These are phyloP conservation scores for Helicoverpa assulta DNA, from an alignment of 2,888 invertebrate genomes.

Conservation along the genomic window DNA sequence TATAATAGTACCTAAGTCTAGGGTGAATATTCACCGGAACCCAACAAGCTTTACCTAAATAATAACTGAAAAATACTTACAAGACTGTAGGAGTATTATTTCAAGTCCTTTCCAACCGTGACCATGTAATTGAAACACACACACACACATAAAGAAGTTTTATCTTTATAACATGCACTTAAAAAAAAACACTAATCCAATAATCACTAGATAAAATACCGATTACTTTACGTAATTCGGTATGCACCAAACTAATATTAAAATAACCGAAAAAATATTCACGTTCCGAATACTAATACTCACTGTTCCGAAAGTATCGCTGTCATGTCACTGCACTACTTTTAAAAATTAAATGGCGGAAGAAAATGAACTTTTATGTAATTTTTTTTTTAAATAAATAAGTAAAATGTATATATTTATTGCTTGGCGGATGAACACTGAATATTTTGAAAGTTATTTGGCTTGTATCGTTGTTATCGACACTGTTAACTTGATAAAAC, in stretches of 20 bases:
- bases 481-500: slow-evolving; percentile 44
- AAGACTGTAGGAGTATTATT: background rate
- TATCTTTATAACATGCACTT: slow-evolving; percentile 27
- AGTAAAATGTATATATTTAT: slow-evolving; percentile 19
- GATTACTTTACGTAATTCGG: slow-evolving; percentile 31
- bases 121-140: background rate
- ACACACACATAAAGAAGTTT: background rate
- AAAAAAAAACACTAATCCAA: slow-evolving; percentile 10
- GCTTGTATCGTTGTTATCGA: slow-evolving; percentile 43
- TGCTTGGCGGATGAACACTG: slow-evolving; percentile 23
- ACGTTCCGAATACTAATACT: background rate
- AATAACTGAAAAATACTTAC: background rate
- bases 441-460: slow-evolving; percentile 37
- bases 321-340: background rate
- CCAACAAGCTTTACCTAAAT: too few relatives aligned
- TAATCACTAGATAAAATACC: slow-evolving; percentile 36
- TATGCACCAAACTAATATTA: background rate
- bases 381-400: slow-evolving; percentile 8
- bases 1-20: too few relatives aligned
- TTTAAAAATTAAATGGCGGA: background rate
- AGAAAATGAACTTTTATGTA: slow-evolving; percentile 5
- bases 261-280: background rate
- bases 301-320: background rate
- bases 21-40: background rate
- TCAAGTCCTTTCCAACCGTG: background rate